A percentile compares a stretch with the other conserved stretches of the same genome.
These are phyloP conservation scores for Scomber japonicus DNA, from an alignment of 2,113 vertebrate species.

Conservation along the genomic window DNA sequence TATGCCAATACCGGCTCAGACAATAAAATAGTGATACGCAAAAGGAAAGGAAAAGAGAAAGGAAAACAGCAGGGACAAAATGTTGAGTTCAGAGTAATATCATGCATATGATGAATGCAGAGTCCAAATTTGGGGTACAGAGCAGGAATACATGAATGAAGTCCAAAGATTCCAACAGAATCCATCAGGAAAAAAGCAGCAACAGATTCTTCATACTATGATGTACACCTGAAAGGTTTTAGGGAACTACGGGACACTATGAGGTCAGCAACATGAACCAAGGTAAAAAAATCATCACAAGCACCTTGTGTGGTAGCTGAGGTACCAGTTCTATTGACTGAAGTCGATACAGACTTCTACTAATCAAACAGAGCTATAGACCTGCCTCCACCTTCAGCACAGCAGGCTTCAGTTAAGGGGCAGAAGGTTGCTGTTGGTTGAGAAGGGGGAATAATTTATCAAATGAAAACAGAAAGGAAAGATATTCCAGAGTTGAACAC, in stretches of 20 bases:
- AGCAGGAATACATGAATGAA: background rate
- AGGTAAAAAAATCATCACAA: background rate
- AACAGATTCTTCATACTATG: background rate
- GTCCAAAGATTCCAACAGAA: background rate
- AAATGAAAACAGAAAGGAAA: background rate
- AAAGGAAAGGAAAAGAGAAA: background rate
- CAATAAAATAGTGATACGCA: background rate
- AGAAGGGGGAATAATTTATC: slow-evolving; percentile 27
- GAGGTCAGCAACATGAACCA: background rate
- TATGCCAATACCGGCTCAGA: slow-evolving; percentile 38
- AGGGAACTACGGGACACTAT: background rate
- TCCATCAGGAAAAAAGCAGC: background rate
- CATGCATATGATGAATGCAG: background rate
- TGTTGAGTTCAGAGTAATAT: background rate
- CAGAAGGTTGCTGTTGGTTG: slow-evolving; percentile 10
- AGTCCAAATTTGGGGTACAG: background rate
- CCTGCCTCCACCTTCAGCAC: slow-evolving; percentile 13
- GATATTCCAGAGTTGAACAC: background rate
- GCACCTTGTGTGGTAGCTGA: background rate
- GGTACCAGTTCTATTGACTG: background rate
- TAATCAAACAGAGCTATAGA: slow-evolving; percentile 8
- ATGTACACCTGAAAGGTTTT: background rate
- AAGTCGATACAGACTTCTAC: background rate
- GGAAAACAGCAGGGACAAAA: background rate
- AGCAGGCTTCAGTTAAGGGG: slow-evolving; percentile 43